Conservation (phyloP, 2,113 vertebrate species). For the Mormyrus lacerda region DNA sequence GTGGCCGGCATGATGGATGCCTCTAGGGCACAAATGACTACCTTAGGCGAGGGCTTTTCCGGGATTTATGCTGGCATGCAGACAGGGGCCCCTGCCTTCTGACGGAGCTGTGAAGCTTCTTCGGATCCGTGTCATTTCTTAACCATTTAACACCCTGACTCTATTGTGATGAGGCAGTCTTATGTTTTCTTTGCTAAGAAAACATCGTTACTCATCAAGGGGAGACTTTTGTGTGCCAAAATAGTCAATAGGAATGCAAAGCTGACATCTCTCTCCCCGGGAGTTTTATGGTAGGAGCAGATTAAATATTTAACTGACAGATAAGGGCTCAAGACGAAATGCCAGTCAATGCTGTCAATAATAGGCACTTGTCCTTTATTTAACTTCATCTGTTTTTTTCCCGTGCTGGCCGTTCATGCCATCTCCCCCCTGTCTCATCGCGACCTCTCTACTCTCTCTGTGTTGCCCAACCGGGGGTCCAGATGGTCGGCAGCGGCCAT, state of each 20-base stretch:
- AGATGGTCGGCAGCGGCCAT: neutral
- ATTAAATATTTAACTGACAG: neutral
- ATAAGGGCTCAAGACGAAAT: neutral
- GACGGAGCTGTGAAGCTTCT: neutral
- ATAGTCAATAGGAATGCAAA: neutral
- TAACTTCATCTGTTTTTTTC: neutral
- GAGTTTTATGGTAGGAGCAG: neutral
- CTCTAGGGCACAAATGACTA: slow-evolving; percentile 36
- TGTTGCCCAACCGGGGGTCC: neutral
- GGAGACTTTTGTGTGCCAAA: neutral
- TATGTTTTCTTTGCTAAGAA: neutral
- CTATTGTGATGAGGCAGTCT: neutral
- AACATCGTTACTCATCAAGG: neutral
- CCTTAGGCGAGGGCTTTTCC: slow-evolving; percentile 59
- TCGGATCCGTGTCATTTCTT: neutral
- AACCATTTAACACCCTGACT: neutral
- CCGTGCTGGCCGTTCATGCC: neutral
- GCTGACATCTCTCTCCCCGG: neutral
- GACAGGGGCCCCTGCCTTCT: neutral
- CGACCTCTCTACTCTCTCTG: neutral
- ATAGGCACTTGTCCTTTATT: neutral
- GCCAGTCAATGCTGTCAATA: neutral
- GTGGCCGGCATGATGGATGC: slow-evolving; percentile 74
- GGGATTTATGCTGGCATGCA: slow-evolving; percentile 12
- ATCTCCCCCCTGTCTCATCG: neutral